phyloP scores from a whole-genome alignment of 1,140 invertebrate species.

The Euborellia annulipes region DNA sequence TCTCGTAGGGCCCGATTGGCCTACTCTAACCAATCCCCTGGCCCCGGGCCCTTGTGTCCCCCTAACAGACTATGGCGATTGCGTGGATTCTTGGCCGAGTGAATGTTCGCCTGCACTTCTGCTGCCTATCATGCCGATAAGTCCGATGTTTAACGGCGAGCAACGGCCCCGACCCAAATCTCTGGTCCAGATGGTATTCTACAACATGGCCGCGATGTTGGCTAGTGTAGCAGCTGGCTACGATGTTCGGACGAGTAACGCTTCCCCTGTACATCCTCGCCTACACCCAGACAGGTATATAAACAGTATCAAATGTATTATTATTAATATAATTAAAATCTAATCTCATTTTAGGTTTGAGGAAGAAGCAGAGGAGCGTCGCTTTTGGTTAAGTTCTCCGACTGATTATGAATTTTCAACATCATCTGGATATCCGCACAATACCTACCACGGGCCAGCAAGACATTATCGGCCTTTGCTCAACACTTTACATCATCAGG shows the following conservation, averaged over 20 bases:
- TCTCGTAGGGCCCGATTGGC: no score
- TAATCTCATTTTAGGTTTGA: constrained; percentile 15
- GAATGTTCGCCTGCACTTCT: no score
- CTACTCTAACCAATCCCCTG: no score
- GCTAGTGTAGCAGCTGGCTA: constrained; percentile 79
- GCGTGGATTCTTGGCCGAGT: constrained; percentile 27
- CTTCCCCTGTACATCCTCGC: constrained; percentile 65
- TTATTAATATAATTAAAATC: constrained; percentile 2
- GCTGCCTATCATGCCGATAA: no score
- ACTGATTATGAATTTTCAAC: constrained; percentile 40
- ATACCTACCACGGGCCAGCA: constrained; percentile 80
- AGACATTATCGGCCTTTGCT: constrained; percentile 56
- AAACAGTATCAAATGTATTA: constrained; percentile 8
- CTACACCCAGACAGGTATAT: constrained; percentile 45
- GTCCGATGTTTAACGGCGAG: no score
- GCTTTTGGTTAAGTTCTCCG: constrained; percentile 22
- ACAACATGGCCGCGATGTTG: constrained; percentile 78
- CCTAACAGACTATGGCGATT: constrained; percentile 15
- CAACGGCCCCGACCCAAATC: constrained; percentile 35
- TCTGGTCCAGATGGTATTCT: constrained; percentile 66
- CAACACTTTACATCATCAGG: constrained; percentile 27
- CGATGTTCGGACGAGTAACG: constrained; percentile 74
- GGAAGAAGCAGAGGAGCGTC: constrained; percentile 24
- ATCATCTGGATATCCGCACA: constrained; percentile 51
- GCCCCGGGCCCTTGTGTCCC: no score